Evolutionary conservation across 1,140 invertebrate species (phyloP), one percentile per base, ranked within the genome.

Genomic region (Drosophila pruinosa): DNA sequence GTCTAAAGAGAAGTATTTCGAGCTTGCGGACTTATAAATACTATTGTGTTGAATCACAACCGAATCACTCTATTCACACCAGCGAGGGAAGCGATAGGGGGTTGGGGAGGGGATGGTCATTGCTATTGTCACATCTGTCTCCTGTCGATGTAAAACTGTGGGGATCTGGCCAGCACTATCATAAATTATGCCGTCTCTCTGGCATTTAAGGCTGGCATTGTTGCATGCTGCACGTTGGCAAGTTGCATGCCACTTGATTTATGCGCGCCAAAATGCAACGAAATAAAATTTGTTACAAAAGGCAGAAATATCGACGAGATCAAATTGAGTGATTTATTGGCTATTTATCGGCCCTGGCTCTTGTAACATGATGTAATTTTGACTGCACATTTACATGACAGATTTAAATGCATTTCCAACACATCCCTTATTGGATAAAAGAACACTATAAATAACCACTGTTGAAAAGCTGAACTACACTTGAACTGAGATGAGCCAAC

Each of bases 301-400:
- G 74, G 68, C 53, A 48, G 53, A 73, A 75, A 86, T 86, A 82
- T 85, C 75, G 81, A 86, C 72, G 78, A 77, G 82, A 85, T 85
- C 81, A 79, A 81, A 81, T 28, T 71, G 69, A 57, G 54, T 85
- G 77, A 85, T 86, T 86, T 86, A 86, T 86, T 62, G 73, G 70
- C 70, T 67, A 67, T 88, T 86, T 88, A 86, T 81, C 65, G 58
- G 59, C 48, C 54, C 43, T 41, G 34, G 21, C 43, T 47, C 34
- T 36, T n/a, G 39, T 54, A 68, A 65, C 58, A 68, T 57, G 61
- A 69, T 74, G 77, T 77, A 80, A 77, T 85, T 72, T 73, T 54
- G 61, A 34, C 54, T 43, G 50, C 45, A 67, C 63, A 67, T 67
- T 67, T 68, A 68, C 63, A 61, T 72, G 56, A 72, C 63, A 71